Conservation (phyloP, 2,888 invertebrate genomes). For the Clunio marinus region DNA sequence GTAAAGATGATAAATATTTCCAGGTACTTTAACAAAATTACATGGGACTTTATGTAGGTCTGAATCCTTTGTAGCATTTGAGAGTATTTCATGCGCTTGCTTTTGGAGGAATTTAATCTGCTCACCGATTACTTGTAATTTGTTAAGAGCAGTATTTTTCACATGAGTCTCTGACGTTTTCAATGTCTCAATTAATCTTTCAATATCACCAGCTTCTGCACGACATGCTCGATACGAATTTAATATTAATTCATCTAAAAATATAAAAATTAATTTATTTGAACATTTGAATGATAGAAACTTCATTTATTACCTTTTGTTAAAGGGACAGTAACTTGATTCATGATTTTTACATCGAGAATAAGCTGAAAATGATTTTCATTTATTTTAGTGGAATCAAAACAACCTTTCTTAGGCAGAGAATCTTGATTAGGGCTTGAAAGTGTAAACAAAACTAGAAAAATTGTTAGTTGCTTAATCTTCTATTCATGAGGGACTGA, state of each 20-base stretch:
- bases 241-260: slow-evolving; percentile 28
- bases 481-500: too few relatives aligned
- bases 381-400: too few relatives aligned
- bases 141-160: slow-evolving; percentile 58
- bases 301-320: slow-evolving; percentile 23
- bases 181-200: not conserved
- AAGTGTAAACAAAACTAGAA: too few relatives aligned
- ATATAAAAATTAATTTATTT: not conserved
- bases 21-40: slow-evolving; percentile 69
- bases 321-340: slow-evolving; percentile 6
- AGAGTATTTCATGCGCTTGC: slow-evolving; percentile 59
- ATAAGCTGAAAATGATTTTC: too few relatives aligned
- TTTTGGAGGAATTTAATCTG: slow-evolving; percentile 66
- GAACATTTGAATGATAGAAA: not conserved
- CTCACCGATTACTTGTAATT: slow-evolving; percentile 64
- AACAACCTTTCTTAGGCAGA: too few relatives aligned
- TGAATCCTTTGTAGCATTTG: slow-evolving; percentile 57
- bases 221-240: slow-evolving; percentile 29
- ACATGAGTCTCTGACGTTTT: slow-evolving; percentile 44
- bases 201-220: slow-evolving; percentile 23
- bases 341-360: too few relatives aligned
- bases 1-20: slow-evolving; percentile 68
- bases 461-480: too few relatives aligned
- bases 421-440: too few relatives aligned
- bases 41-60: slow-evolving; percentile 66